These are phyloP conservation scores for Euura saliciscinereae DNA, from an alignment of 1,140 invertebrate species.

Conservation along the genomic window DNA sequence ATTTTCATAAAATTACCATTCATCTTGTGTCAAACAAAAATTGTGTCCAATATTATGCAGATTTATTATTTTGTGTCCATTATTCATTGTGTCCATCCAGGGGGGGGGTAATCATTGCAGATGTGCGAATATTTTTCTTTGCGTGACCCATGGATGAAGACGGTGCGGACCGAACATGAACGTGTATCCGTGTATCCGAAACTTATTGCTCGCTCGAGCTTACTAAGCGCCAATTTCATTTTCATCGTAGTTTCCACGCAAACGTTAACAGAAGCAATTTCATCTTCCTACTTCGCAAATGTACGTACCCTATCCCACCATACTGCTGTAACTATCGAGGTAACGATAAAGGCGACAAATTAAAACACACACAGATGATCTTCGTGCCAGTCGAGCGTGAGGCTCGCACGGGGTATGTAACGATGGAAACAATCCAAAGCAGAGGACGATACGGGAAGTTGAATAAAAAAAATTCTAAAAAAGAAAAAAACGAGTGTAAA, in stretches of 20 bases:
- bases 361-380: slow-evolving; percentile 3
- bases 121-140: neutral
- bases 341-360: slow-evolving; percentile 5
- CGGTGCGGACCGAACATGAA: too few species aligned
- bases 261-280: slow-evolving; percentile 7
- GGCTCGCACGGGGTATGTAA: too few species aligned
- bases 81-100: neutral
- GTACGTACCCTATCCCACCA: neutral
- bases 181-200: neutral
- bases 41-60: neutral
- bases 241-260: slow-evolving; percentile 6
- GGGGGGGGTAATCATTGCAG: neutral
- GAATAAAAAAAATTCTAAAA: too few species aligned
- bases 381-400: too few species aligned
- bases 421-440: too few species aligned
- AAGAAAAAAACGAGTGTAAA: too few species aligned
- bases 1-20: too few species aligned
- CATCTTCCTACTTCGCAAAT: slow-evolving; percentile 7
- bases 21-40: too few species aligned
- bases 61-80: neutral
- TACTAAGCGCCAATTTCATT: slow-evolving; percentile 5
- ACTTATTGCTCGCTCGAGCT: slow-evolving; percentile 2
- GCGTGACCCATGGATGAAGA: too few species aligned
- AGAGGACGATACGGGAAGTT: too few species aligned
- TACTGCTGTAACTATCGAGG: neutral